Percentiles rank a stretch among this genome's conserved stretches.
Evolutionary conservation across 2,797 vertebrate genomes (phyloP).

Genomic region (Chelon auratus): DNA sequence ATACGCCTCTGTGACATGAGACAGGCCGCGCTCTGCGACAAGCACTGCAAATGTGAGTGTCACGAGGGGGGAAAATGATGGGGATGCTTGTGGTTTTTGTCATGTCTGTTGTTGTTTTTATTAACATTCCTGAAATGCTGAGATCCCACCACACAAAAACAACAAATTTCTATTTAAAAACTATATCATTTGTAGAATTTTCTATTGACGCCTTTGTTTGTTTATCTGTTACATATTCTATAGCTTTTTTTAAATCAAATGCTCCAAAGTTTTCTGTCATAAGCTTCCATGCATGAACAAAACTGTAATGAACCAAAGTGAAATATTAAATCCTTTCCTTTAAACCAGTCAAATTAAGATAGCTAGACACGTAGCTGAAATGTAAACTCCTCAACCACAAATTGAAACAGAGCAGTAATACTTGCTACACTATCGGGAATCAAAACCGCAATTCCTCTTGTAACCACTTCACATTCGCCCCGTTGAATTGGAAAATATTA

Average conservation of each 20-base stretch:
- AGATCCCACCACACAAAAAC: not conserved
- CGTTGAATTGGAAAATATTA: too few relatives aligned
- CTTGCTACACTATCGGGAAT: not conserved
- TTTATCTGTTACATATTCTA: not conserved
- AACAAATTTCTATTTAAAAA: not conserved
- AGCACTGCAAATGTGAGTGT: slow-evolving; percentile 95
- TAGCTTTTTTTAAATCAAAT: not conserved
- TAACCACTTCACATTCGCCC: too few relatives aligned
- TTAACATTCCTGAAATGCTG: not conserved
- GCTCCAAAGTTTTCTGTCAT: not conserved
- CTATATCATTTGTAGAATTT: not conserved
- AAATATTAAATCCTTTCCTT: not conserved
- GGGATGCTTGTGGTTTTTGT: not conserved
- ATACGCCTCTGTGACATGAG: slow-evolving; percentile 99
- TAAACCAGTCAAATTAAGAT: too few relatives aligned
- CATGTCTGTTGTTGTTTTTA: not conserved
- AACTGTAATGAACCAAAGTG: too few relatives aligned
- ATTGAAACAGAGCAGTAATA: not conserved
- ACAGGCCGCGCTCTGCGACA: slow-evolving; percentile 92
- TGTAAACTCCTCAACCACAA: too few relatives aligned
- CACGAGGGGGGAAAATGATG: not conserved
- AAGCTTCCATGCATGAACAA: not conserved
- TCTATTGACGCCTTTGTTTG: not conserved
- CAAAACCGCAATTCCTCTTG: too few relatives aligned
- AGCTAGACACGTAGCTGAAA: too few relatives aligned